Conservation (phyloP, 2,888 invertebrate species). For the Amphipoea oculea region DNA sequence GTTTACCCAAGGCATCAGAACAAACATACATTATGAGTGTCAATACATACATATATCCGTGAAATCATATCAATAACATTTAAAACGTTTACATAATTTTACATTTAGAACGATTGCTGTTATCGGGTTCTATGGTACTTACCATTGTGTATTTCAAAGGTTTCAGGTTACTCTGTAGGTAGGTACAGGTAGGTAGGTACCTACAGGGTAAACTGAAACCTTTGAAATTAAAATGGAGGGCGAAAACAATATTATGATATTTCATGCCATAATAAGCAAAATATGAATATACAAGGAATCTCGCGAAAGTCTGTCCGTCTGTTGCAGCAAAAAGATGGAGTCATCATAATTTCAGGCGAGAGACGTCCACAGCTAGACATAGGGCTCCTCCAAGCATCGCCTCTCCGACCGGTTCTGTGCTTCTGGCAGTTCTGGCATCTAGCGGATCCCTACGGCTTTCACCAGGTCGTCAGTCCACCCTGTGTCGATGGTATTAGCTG, state of each 20-base stretch:
- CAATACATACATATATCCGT: conserved; percentile 44
- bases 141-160: too few relatives aligned
- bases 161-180: too few relatives aligned
- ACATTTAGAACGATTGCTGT: conserved; percentile 21
- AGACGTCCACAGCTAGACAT: not conserved
- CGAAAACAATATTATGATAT: not conserved
- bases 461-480: not conserved
- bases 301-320: not conserved
- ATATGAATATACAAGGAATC: not conserved
- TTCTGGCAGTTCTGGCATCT: not conserved
- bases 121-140: not conserved
- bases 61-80: conserved; percentile 35
- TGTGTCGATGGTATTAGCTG: not conserved
- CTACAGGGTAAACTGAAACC: not conserved
- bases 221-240: not conserved
- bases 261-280: not conserved
- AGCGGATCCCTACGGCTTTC: not conserved
- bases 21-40: conserved; percentile 49
- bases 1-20: conserved; percentile 30
- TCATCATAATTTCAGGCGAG: not conserved
- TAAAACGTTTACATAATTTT: conserved; percentile 34
- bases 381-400: not conserved
- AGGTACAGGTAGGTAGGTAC: too few relatives aligned
- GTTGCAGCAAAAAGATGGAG: too few relatives aligned
- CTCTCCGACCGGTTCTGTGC: not conserved